These are phyloP conservation scores for Crematogaster levior DNA, from an alignment of 2,888 invertebrate species.

Conservation along the genomic window DNA sequence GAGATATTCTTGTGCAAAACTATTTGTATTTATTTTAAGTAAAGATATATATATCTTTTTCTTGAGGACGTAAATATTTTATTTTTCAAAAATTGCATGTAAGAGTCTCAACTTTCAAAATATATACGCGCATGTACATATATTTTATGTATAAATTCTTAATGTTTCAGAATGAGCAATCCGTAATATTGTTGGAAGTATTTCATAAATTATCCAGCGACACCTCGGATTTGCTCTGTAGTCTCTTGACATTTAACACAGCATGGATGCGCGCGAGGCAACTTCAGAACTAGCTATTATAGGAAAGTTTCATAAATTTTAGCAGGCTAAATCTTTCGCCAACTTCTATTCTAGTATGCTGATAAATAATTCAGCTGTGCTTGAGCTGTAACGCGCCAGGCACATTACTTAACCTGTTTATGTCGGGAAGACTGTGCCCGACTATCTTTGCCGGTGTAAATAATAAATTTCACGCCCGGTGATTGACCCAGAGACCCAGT, in stretches of 20 bases:
- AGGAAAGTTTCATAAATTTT: slow-evolving; percentile 48
- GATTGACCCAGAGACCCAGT: slow-evolving; percentile 58
- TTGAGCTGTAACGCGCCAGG: slow-evolving; percentile 25
- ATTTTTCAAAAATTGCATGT: neutral
- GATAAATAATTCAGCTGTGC: slow-evolving; percentile 47
- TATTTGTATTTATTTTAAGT: neutral
- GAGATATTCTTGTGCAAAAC: neutral
- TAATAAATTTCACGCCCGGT: slow-evolving; percentile 57
- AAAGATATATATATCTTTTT: neutral
- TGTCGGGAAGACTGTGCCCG: neutral
- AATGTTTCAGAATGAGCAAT: neutral
- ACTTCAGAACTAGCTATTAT: slow-evolving; percentile 35
- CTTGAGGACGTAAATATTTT: neutral
- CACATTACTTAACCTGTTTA: slow-evolving; percentile 58
- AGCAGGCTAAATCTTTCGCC: slow-evolving; percentile 45
- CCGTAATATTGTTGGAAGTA: neutral
- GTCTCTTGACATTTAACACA: slow-evolving; percentile 33
- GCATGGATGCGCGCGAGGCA: slow-evolving; percentile 18
- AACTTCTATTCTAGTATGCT: slow-evolving; percentile 14
- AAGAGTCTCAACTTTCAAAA: neutral
- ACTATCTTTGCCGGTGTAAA: slow-evolving; percentile 37
- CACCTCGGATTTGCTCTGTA: neutral
- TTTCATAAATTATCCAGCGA: slow-evolving; percentile 16
- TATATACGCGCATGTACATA: neutral
- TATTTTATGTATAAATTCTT: neutral